Percentiles rank a stretch among this genome's conserved stretches.
These are phyloP conservation scores for Pachliopta kotzebuea DNA, from an alignment of 2,888 invertebrate genomes.

Conservation along the genomic window DNA sequence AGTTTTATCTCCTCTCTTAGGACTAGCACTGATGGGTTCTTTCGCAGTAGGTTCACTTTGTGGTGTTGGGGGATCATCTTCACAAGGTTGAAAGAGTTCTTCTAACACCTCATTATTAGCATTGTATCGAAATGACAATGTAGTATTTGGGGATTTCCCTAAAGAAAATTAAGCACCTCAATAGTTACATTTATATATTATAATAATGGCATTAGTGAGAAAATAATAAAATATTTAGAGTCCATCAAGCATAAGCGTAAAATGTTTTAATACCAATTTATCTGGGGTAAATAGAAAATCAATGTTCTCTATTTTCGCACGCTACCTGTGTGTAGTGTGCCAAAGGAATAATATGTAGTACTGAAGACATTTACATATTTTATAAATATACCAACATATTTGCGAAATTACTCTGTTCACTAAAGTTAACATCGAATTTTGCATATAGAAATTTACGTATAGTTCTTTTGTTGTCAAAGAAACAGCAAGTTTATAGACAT, in stretches of 20 bases:
- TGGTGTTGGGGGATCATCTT: slow-evolving; percentile 77
- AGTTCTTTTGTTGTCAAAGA: slow-evolving; percentile 60
- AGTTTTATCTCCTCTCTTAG: slow-evolving; percentile 68
- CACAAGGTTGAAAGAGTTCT: slow-evolving; percentile 83
- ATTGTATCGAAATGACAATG: slow-evolving; percentile 85
- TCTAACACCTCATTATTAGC: slow-evolving; percentile 89
- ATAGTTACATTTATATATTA: neutral
- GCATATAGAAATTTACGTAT: slow-evolving; percentile 35
- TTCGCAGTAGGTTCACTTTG: slow-evolving; percentile 65
- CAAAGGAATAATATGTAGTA: too few relatives aligned
- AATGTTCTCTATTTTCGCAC: too few relatives aligned
- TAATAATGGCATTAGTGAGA: too few relatives aligned
- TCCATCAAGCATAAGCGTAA: too few relatives aligned
- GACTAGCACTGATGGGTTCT: slow-evolving; percentile 63
- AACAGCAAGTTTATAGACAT: too few relatives aligned
- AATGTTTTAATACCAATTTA: too few relatives aligned
- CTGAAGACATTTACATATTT: too few relatives aligned
- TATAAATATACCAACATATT: neutral
- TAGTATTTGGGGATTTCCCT: slow-evolving; percentile 72
- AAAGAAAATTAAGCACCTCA: slow-evolving; percentile 35
- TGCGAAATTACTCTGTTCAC: neutral
- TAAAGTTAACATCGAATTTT: neutral
- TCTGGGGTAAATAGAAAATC: too few relatives aligned
- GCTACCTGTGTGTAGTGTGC: too few relatives aligned
- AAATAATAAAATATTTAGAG: too few relatives aligned